A percentile compares a stretch with the other conserved stretches of the same genome.
Conservation (phyloP, 2,113 vertebrate species). For the Chiloscyllium plagiosum region DNA sequence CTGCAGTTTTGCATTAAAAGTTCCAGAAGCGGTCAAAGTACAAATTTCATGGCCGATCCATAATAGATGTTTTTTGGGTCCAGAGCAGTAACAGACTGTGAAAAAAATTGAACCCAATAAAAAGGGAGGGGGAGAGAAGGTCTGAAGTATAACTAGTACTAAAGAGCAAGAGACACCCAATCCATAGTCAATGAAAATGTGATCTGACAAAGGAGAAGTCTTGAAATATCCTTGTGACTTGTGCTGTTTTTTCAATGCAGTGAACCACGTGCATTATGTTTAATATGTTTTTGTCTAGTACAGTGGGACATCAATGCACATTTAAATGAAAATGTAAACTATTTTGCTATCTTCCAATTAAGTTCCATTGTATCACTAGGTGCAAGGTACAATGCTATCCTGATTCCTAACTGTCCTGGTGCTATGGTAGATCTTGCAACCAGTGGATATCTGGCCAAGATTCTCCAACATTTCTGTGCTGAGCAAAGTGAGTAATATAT, state of each 20-base stretch:
- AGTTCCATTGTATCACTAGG: constrained; percentile 53
- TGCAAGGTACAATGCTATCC: constrained; percentile 78
- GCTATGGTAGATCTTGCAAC: constrained; percentile 81
- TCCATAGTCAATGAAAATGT: not conserved
- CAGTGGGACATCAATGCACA: not conserved
- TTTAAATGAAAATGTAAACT: not conserved
- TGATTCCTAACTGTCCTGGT: constrained; percentile 88
- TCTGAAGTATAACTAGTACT: not conserved
- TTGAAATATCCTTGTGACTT: not conserved
- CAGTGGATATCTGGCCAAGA: constrained; percentile 86
- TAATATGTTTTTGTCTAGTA: not conserved
- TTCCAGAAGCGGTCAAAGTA: not conserved
- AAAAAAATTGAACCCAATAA: not conserved
- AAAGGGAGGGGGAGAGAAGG: not conserved
- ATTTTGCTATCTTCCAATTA: not conserved
- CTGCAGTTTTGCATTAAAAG: not conserved
- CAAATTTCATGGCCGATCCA: not conserved
- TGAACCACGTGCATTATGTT: not conserved
- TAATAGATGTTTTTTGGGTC: not conserved
- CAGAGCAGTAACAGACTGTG: not conserved
- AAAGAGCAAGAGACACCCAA: not conserved
- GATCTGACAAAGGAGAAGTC: not conserved
- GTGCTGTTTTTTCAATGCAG: not conserved
- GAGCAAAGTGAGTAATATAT: constrained; percentile 74
- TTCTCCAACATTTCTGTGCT: constrained; percentile 79